Base-by-base conservation (phyloP, 1,140 invertebrate species). In the Heliconius hermathena region DNA sequence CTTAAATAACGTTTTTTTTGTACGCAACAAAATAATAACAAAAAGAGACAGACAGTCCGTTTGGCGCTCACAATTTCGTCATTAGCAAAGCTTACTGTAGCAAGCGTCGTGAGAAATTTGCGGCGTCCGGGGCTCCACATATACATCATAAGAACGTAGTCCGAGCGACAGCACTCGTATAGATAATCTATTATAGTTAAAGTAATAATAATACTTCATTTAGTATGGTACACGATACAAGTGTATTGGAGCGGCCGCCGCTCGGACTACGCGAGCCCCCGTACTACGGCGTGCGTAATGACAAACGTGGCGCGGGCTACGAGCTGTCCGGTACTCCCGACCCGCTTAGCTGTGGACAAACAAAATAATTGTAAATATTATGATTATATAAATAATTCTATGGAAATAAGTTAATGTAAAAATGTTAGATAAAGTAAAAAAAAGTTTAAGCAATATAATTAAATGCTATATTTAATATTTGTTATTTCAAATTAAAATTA, bases 1-100 rank as follows among this genome's bases (percentile, higher is more conserved):
- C 92, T 93, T 92, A 91, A 93, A 92, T 90, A 92, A 93, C 87
- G 88, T 90, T 83, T 81, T 83, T 81, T 89, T 92, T 92, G 89
- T 93, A 94, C 92, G 92, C 92, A 94, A 94, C 90, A 92, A 90
- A 94, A 93, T 89, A 88, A 89, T 90, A 89, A 90, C 86, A 89
- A 89, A 80, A 74, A 84, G 29, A 77, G 54, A 79, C 83, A 77
- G 83, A 85, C 85, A 87, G 85, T 87, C 83, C 86, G 84, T 72
- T 88, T 84, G 87, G 88, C 84, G 82, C 76, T 87, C 87, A 88
- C 84, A 80, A 88, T 91, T 92, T 92, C 91, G 78, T 93, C 91
- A 90, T 90, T 89, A 88, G 93, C 91, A 90, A 93, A 93, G 93
- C 93, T 93, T 94, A 91, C 91, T 74, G 85, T 82, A 90, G 93